Conservation (phyloP, 2,797 vertebrate genomes). For the Micromesistius poutassou region DNA sequence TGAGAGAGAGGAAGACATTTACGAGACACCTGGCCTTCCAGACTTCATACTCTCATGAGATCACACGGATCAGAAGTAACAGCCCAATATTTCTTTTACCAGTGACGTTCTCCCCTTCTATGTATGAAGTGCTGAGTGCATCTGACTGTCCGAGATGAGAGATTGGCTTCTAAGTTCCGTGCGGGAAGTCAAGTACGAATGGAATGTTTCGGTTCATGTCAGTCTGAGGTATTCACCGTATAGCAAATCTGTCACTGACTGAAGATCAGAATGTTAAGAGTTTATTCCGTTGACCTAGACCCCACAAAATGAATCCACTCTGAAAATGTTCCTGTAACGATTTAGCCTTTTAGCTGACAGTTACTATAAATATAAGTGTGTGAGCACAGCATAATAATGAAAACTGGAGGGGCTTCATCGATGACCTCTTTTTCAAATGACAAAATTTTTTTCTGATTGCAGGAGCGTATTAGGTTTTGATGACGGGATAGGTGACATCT, state of each 20-base stretch:
- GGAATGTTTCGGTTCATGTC: slow-evolving; percentile 33
- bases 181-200: slow-evolving; percentile 29
- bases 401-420: no score
- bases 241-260: slow-evolving; percentile 40
- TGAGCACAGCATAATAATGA: no score
- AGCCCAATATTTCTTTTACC: slow-evolving; percentile 29
- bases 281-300: slow-evolving; percentile 24
- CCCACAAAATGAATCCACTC: not conserved
- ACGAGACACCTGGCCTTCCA: slow-evolving; percentile 17
- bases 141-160: slow-evolving; percentile 34
- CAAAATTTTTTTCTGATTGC: slow-evolving; percentile 26
- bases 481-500: not conserved
- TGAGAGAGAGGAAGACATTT: slow-evolving; percentile 18
- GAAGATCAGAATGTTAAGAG: slow-evolving; percentile 40
- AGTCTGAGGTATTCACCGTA: slow-evolving; percentile 40
- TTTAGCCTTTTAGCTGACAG: not conserved
- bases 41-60: slow-evolving; percentile 27
- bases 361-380: no score
- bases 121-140: slow-evolving; percentile 38
- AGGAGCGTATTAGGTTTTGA: slow-evolving; percentile 15
- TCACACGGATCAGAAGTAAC: slow-evolving; percentile 36
- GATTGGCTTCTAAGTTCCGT: slow-evolving; percentile 24
- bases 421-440: no score
- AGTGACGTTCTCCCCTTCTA: slow-evolving; percentile 28
- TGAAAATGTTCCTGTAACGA: slow-evolving; percentile 13